phyloP scores from a whole-genome alignment of 2,797 vertebrate species.

The Microtus agrestis region DNA sequence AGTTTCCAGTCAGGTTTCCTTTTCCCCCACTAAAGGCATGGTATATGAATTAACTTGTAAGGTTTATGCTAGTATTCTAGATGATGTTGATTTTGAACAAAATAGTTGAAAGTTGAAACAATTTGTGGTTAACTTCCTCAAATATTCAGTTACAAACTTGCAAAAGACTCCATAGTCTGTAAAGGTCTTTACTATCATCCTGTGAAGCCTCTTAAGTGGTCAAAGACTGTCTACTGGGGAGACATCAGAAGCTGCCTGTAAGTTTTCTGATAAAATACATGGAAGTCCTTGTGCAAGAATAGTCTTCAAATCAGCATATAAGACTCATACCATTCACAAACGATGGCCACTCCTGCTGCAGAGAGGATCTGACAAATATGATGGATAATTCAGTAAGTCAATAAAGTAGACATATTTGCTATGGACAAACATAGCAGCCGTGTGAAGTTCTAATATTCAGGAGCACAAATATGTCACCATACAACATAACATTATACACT shows the following conservation, averaged over 20 bases:
- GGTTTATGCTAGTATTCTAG: neutral
- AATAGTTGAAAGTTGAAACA: neutral
- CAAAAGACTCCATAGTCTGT: neutral
- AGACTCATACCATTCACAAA: neutral
- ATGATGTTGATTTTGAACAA: neutral
- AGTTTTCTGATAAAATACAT: neutral
- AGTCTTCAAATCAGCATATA: neutral
- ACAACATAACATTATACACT: neutral
- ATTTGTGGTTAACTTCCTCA: neutral
- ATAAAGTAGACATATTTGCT: neutral
- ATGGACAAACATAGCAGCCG: rapidly evolving
- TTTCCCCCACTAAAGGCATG: neutral
- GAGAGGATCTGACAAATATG: neutral
- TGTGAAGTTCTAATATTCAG: neutral
- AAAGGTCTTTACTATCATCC: neutral
- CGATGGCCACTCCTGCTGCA: neutral
- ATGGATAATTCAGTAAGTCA: neutral
- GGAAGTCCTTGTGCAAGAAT: neutral
- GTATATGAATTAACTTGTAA: neutral
- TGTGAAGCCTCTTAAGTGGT: neutral
- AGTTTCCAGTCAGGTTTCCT: neutral
- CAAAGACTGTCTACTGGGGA: neutral
- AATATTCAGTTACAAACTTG: neutral
- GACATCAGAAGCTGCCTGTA: neutral
- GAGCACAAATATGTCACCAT: neutral